Percentiles rank a stretch among this genome's conserved stretches.
Conservation (phyloP, 2,888 invertebrate genomes). For the Nomada flava region DNA sequence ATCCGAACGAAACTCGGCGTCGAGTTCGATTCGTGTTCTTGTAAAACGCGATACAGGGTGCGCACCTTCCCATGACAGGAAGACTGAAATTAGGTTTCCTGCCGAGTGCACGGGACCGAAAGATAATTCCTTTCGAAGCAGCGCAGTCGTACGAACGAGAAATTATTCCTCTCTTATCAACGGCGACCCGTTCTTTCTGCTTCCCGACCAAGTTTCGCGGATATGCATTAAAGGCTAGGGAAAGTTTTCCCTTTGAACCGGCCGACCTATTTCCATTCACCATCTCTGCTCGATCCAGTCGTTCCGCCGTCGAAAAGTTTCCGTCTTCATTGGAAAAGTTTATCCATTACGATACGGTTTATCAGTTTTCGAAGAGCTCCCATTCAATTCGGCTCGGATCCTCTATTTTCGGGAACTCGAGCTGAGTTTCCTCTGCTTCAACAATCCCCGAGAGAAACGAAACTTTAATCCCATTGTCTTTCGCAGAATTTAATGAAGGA, state of each 20-base stretch:
- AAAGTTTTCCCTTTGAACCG: constrained; percentile 50
- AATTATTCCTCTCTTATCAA: constrained; percentile 65
- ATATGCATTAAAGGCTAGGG: constrained; percentile 22
- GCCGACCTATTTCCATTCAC: constrained; percentile 39
- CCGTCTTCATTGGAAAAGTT: constrained; percentile 9
- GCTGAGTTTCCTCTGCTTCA: background rate
- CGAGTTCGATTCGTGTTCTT: constrained; percentile 54
- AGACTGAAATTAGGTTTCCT: constrained; percentile 78
- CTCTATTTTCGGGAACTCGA: background rate
- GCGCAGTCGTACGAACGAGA: constrained; percentile 58
- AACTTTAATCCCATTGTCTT: background rate
- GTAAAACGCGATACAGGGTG: constrained; percentile 60
- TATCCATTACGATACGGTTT: constrained; percentile 4
- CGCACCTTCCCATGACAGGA: constrained; percentile 74
- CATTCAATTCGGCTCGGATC: background rate
- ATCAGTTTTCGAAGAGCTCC: constrained; percentile 5
- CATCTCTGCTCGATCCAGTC: background rate
- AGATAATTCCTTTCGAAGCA: constrained; percentile 70
- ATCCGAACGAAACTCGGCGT: constrained; percentile 7
- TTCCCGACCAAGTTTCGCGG: constrained; percentile 35
- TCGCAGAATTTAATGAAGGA: background rate
- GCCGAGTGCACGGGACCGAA: constrained; percentile 72
- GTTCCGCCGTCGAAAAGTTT: constrained; percentile 14
- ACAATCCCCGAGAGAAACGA: background rate
- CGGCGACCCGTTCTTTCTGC: constrained; percentile 21